Base-by-base conservation (phyloP, 2,888 invertebrate genomes). In the Neocrepidodera transversa region DNA sequence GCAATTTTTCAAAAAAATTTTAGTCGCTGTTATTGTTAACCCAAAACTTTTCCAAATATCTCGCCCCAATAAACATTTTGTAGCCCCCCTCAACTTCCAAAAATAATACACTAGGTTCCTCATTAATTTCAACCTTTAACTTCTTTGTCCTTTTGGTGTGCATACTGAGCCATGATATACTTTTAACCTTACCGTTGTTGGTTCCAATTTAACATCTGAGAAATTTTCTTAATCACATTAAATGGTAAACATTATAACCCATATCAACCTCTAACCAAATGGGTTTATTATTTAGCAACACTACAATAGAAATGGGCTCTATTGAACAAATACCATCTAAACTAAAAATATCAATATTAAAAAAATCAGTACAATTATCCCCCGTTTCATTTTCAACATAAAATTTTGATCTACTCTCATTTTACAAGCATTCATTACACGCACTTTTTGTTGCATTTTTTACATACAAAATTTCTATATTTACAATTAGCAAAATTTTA, bases 191-290 rank as follows among this genome's bases (percentile, higher is more conserved):
- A 47, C 11, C 10, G 8, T 36, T 13, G 18, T 47, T 14, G 35
- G n/a, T 14, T 30, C 18, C 13, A 47, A 11, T 14, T 1, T 16
- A 8, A 42, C 26, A 14, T 42, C n/a, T 32, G 40, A 17, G 8
- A 53, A 50, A 38, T 38, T 18, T 50, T 48, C 20, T 20, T 43
- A 8, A 13, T 50, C 35, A 38, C 32, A 36, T 26, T 17, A 13
- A 45, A 52, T 11, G 52, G 36, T 47, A 58, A 28, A 28, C 58
- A 52, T 23, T 42, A 42, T 11, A 58, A 30, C 14, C 58, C 47
- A 11, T 58, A 47, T 58, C 58, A 16, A 52, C 26, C 26, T 51
- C 42, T 23, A 57, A 35, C n/a, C 6, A 20, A 18, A 50, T 36
- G 10, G 18, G 23, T 10, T 20, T 23, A 16, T 38, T 38, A 23